These are phyloP conservation scores for Smutsia temminckii DNA, from an alignment of 2,797 vertebrate species.

Conservation along the genomic window DNA sequence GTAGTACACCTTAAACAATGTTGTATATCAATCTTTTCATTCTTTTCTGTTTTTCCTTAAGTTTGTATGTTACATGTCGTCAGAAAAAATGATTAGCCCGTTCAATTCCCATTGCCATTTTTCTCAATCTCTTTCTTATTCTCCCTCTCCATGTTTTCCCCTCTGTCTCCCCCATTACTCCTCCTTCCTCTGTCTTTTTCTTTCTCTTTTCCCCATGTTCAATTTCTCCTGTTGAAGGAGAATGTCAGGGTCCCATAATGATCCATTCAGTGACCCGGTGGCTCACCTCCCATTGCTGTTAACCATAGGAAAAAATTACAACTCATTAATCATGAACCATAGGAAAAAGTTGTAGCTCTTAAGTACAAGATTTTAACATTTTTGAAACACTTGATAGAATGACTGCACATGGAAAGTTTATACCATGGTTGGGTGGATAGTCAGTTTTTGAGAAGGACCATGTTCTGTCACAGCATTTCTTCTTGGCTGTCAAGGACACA, in stretches of 20 bases:
- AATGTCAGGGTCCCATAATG: neutral
- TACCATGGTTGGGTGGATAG: conserved; percentile 63
- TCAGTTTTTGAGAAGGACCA: conserved; percentile 66
- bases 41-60: neutral
- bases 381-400: conserved; percentile 77
- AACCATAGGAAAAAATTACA: conserved; percentile 34
- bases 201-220: conserved; percentile 6
- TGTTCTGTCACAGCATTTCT: conserved; percentile 73
- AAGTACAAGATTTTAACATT: conserved; percentile 71
- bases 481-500: conserved; percentile 78
- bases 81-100: neutral
- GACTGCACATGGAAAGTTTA: conserved; percentile 78
- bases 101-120: neutral
- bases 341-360: conserved; percentile 66
- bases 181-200: neutral
- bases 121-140: neutral
- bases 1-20: neutral
- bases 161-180: neutral
- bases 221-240: neutral
- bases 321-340: conserved; percentile 72
- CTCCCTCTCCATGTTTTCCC: neutral
- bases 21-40: neutral
- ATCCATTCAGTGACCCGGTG: neutral
- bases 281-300: conserved; percentile 56
- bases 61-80: neutral